Percentiles rank a stretch among this genome's conserved stretches.
phyloP scores from a whole-genome alignment of 2,888 invertebrate genomes.

The Dasysyrphus tricinctus region DNA sequence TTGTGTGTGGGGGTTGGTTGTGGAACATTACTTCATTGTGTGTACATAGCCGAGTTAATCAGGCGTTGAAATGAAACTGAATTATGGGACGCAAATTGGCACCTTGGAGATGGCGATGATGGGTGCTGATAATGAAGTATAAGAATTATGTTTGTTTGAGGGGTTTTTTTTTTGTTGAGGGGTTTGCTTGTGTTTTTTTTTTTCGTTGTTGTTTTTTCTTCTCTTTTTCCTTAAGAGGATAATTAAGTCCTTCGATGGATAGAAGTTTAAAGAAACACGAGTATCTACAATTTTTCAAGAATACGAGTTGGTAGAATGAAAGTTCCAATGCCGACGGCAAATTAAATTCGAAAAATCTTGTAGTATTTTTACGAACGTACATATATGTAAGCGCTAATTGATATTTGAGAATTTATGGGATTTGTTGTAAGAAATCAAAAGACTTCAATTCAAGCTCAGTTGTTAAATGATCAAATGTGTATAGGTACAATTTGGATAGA shows the following conservation, averaged over 20 bases:
- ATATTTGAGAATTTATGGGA: too few relatives aligned
- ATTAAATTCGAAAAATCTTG: neutral
- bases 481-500: too few relatives aligned
- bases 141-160: slow-evolving; percentile 75
- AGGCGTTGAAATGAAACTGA: slow-evolving; percentile 75
- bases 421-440: too few relatives aligned
- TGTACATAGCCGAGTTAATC: slow-evolving; percentile 75
- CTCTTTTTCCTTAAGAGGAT: slow-evolving; percentile 57
- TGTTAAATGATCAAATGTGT: too few relatives aligned
- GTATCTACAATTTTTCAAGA: neutral
- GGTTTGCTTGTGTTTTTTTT: slow-evolving; percentile 20
- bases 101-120: slow-evolving; percentile 76
- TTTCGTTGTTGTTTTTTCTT: neutral
- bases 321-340: slow-evolving; percentile 57
- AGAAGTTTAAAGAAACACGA: neutral
- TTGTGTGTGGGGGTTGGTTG: slow-evolving; percentile 65
- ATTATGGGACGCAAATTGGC: slow-evolving; percentile 76
- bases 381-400: too few relatives aligned
- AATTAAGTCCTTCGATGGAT: slow-evolving; percentile 70
- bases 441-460: too few relatives aligned
- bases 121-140: slow-evolving; percentile 73
- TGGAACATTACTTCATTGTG: slow-evolving; percentile 75
- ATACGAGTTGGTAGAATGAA: neutral
- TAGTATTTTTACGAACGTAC: too few relatives aligned
- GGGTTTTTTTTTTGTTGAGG: slow-evolving; percentile 46